phyloP scores from a whole-genome alignment of 2,113 vertebrate genomes.

The Callithrix jacchus region DNA sequence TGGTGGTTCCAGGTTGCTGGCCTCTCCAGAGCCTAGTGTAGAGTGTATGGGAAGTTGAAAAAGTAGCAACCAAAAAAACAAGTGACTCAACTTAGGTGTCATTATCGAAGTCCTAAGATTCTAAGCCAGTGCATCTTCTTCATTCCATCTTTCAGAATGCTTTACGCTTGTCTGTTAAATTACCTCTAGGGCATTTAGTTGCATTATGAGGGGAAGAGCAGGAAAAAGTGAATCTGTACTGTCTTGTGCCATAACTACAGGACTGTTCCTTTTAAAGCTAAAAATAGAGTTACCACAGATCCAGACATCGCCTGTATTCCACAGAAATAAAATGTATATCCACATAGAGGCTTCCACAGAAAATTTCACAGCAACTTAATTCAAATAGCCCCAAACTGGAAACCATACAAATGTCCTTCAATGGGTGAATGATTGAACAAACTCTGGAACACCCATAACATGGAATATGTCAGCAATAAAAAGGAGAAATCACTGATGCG shows the following conservation, averaged over 20 bases:
- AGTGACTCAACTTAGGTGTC: background rate
- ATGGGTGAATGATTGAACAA: background rate
- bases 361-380: background rate
- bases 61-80: background rate
- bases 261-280: background rate
- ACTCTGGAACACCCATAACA: too few relatives aligned
- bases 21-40: background rate
- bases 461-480: background rate
- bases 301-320: background rate
- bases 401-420: background rate
- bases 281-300: background rate
- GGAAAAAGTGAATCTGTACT: background rate
- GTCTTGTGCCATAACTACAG: background rate
- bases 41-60: background rate
- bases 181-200: too few relatives aligned
- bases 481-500: background rate
- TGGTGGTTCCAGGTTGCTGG: background rate
- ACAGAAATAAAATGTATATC: background rate
- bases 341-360: background rate
- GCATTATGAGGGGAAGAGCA: background rate
- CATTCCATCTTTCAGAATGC: background rate
- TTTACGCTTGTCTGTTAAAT: background rate
- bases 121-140: background rate
- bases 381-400: background rate
- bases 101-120: background rate